phyloP scores from a whole-genome alignment of 2,888 invertebrate genomes.

The Folsomia manolachei region DNA sequence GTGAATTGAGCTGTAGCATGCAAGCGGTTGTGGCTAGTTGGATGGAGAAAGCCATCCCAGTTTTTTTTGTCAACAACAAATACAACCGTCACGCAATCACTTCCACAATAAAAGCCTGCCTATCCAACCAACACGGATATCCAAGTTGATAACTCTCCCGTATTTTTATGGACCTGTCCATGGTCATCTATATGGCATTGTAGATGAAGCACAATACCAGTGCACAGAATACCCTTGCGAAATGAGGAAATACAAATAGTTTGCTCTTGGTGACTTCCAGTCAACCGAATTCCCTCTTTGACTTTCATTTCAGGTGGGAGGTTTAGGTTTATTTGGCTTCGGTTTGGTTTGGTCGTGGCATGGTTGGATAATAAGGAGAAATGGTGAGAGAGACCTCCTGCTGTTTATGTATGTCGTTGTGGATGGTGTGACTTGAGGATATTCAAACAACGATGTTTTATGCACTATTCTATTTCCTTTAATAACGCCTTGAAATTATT shows the following conservation, averaged over 20 bases:
- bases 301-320: no score
- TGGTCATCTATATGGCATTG: not conserved
- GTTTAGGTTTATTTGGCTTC: no score
- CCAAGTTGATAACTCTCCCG: conserved; percentile 7
- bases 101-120: not conserved
- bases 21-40: not conserved
- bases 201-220: no score
- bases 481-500: not conserved
- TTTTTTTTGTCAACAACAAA: not conserved
- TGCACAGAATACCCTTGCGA: no score
- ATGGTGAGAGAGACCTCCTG: not conserved
- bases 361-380: no score
- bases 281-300: no score
- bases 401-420: no score
- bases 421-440: not conserved
- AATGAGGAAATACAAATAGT: not conserved
- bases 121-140: no score
- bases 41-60: not conserved
- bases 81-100: not conserved
- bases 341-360: no score
- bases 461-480: conserved; percentile 5
- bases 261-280: not conserved
- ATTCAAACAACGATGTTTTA: conserved; percentile 5
- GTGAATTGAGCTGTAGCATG: no score
- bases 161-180: not conserved